Conservation (phyloP, 2,888 invertebrate genomes). For the Chydorus sphaericus region DNA sequence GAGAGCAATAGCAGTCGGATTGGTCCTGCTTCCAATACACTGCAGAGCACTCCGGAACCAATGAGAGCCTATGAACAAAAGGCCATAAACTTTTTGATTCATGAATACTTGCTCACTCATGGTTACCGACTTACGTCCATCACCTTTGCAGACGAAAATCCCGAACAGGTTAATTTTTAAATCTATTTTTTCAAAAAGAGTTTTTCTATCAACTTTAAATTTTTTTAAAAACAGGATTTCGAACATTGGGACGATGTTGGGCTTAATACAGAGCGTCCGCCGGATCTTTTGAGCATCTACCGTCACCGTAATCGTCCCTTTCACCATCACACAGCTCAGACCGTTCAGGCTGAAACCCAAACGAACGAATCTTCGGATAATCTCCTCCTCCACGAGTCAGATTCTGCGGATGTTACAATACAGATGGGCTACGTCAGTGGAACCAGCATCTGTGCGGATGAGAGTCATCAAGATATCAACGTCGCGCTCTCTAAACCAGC, state of each 20-base stretch:
- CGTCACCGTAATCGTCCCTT: slow-evolving; percentile 25
- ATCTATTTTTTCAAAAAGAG: neutral
- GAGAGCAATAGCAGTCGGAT: slow-evolving; percentile 1
- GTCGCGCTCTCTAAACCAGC: too few relatives aligned
- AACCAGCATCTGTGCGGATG: neutral
- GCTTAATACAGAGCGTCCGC: slow-evolving; percentile 65
- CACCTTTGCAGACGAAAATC: slow-evolving; percentile 82
- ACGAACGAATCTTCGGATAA: neutral
- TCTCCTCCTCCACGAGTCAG: too few relatives aligned
- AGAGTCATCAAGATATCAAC: neutral
- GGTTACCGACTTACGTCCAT: slow-evolving; percentile 75
- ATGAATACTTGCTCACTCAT: slow-evolving; percentile 63
- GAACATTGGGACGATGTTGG: slow-evolving; percentile 89
- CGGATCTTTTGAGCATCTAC: slow-evolving; percentile 43
- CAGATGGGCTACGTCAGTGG: slow-evolving; percentile 4
- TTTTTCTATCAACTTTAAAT: slow-evolving; percentile 8
- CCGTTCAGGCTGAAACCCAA: neutral
- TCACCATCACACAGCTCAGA: neutral
- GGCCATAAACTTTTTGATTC: slow-evolving; percentile 70
- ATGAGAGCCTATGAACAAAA: slow-evolving; percentile 68
- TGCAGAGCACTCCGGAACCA: slow-evolving; percentile 23
- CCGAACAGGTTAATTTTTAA: slow-evolving; percentile 47
- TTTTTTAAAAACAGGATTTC: slow-evolving; percentile 44
- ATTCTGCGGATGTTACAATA: neutral
- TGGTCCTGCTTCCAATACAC: neutral